These are phyloP conservation scores for Picathartes gymnocephalus DNA, from an alignment of 2,113 vertebrate genomes.

Conservation along the genomic window DNA sequence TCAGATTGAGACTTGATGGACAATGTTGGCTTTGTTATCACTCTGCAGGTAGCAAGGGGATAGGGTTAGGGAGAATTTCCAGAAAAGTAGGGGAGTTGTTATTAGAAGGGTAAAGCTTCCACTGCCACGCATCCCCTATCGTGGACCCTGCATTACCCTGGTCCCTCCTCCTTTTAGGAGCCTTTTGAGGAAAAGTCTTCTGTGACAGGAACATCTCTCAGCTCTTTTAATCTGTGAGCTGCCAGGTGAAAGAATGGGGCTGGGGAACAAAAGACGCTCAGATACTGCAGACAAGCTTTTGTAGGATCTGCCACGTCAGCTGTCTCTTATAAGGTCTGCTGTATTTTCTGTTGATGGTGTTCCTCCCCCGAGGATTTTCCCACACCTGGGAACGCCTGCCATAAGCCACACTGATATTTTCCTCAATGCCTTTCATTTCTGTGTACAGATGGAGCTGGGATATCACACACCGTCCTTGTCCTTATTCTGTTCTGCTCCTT, in stretches of 20 bases:
- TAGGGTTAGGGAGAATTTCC: slow-evolving; percentile 30
- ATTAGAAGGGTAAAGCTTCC: slow-evolving; percentile 29
- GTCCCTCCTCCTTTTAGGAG: slow-evolving; percentile 40
- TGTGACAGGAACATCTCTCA: slow-evolving; percentile 40
- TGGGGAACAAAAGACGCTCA: slow-evolving; percentile 55
- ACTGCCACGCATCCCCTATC: neutral
- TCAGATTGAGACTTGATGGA: slow-evolving; percentile 42
- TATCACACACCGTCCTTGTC: slow-evolving; percentile 42
- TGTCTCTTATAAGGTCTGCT: slow-evolving; percentile 50
- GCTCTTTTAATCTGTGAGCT: slow-evolving; percentile 55
- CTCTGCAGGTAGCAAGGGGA: neutral
- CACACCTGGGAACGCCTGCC: slow-evolving; percentile 55
- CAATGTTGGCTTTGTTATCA: slow-evolving; percentile 38
- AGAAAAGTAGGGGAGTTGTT: neutral
- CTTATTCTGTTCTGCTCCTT: slow-evolving; percentile 47
- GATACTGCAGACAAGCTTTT: slow-evolving; percentile 49
- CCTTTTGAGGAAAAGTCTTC: slow-evolving; percentile 53
- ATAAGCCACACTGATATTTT: slow-evolving; percentile 38
- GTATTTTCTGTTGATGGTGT: slow-evolving; percentile 55
- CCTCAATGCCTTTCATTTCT: slow-evolving; percentile 47
- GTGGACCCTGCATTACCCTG: neutral
- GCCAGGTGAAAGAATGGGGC: slow-evolving; percentile 62
- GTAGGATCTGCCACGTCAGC: slow-evolving; percentile 60
- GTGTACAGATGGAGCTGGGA: slow-evolving; percentile 40
- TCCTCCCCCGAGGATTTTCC: slow-evolving; percentile 40